Evolutionary conservation across 2,888 invertebrate species (phyloP).

Genomic region (Ectemnius continuus): DNA sequence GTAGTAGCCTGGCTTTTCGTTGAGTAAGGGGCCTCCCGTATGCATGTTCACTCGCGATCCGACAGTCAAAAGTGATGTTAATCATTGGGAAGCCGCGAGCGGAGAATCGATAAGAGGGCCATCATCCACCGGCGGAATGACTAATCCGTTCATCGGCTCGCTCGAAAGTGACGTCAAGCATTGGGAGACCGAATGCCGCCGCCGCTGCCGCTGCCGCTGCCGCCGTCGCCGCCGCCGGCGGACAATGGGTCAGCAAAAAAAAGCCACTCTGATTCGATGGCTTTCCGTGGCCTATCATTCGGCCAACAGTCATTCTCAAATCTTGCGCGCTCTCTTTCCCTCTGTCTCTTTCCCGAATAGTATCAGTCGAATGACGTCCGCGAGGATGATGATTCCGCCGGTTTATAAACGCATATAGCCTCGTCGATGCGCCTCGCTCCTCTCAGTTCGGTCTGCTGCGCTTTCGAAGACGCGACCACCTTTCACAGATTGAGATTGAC

Average conservation of each 20-base stretch:
- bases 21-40: not conserved
- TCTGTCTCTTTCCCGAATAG: not conserved
- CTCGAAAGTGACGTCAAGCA: slow-evolving; percentile 71
- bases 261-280: not conserved
- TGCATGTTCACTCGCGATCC: not conserved
- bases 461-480: no score
- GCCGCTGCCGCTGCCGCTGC: not conserved
- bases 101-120: slow-evolving; percentile 50
- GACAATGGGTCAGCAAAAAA: slow-evolving; percentile 32
- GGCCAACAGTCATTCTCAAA: not conserved
- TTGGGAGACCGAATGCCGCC: slow-evolving; percentile 31
- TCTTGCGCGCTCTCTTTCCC: slow-evolving; percentile 1
- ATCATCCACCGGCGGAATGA: slow-evolving; percentile 65
- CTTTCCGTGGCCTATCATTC: no score
- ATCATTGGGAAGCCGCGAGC: slow-evolving; percentile 4
- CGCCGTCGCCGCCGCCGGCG: not conserved
- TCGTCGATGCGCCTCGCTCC: no score
- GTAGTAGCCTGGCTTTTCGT: slow-evolving; percentile 10
- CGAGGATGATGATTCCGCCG: no score
- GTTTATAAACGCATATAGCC: no score
- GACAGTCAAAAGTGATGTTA: no score
- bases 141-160: slow-evolving; percentile 74
- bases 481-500: no score
- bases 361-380: no score
- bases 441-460: no score